These are phyloP conservation scores for Agrilus planipennis DNA, from an alignment of 1,140 invertebrate genomes.

Conservation along the genomic window DNA sequence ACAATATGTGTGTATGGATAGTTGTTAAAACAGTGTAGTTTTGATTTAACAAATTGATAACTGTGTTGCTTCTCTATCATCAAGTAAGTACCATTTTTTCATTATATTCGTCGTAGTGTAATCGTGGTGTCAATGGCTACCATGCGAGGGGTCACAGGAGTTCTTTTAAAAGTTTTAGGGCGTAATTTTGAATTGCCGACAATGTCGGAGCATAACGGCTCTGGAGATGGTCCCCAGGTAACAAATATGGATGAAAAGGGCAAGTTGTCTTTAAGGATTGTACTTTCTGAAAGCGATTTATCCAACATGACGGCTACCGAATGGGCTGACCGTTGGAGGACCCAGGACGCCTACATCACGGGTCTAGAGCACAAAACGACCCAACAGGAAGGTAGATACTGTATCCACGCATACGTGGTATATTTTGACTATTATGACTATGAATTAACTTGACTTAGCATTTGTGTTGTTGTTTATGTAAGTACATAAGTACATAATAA, in stretches of 20 bases:
- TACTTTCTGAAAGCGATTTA: slow-evolving; percentile 26
- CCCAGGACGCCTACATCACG: slow-evolving; percentile 29
- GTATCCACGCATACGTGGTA: slow-evolving; percentile 14
- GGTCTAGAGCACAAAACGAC: slow-evolving; percentile 26
- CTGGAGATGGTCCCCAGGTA: slow-evolving; percentile 17
- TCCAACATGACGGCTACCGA: slow-evolving; percentile 19
- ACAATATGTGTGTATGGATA: no score
- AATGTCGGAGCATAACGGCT: slow-evolving; percentile 21
- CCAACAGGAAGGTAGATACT: slow-evolving; percentile 31
- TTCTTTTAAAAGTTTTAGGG: neutral
- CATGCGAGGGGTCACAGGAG: neutral
- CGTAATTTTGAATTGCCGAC: neutral
- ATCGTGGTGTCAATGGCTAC: neutral
- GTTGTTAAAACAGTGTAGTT: no score
- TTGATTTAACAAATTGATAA: no score
- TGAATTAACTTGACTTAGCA: slow-evolving; percentile 7
- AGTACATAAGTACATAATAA: slow-evolving; percentile 3
- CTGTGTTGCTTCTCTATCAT: neutral
- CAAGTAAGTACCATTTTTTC: neutral
- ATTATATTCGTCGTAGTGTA: neutral
- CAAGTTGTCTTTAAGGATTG: slow-evolving; percentile 20
- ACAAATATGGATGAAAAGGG: slow-evolving; percentile 21
- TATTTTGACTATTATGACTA: slow-evolving; percentile 13
- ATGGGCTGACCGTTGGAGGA: slow-evolving; percentile 27
- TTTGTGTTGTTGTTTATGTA: slow-evolving; percentile 18